A percentile compares a stretch with the other conserved stretches of the same genome.
Evolutionary conservation across 2,113 vertebrate genomes (phyloP).

Genomic region (Odontophorus gujanensis): DNA sequence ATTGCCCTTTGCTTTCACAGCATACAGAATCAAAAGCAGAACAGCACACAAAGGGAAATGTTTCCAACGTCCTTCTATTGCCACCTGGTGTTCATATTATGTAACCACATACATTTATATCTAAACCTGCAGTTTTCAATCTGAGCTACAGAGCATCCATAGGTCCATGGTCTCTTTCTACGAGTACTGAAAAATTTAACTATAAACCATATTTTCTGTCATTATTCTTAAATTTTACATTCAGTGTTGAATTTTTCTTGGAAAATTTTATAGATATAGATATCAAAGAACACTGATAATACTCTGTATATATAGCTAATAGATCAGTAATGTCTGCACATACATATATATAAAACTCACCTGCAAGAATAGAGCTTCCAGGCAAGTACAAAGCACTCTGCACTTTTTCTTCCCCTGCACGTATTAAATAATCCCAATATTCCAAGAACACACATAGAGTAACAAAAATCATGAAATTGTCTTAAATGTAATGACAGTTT

Average conservation of each 20-base stretch:
- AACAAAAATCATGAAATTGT: neutral
- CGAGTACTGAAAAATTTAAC: neutral
- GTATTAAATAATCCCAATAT: neutral
- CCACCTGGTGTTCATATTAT: conserved; percentile 11
- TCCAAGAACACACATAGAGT: neutral
- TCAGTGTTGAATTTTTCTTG: neutral
- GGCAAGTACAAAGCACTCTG: neutral
- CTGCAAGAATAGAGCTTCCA: neutral
- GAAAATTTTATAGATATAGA: neutral
- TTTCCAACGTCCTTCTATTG: neutral
- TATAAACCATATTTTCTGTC: neutral
- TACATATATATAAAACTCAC: neutral
- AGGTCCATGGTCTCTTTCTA: neutral
- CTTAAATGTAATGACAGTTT: neutral
- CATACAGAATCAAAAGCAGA: neutral
- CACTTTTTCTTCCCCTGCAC: neutral
- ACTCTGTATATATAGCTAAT: too few species aligned
- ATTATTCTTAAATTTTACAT: neutral
- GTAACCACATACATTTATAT: neutral
- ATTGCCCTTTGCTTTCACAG: neutral
- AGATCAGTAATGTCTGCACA: neutral
- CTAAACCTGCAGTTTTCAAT: neutral
- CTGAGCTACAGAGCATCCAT: neutral
- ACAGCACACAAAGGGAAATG: accelerated
- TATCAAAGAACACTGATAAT: neutral